Conservation (phyloP, 2,113 vertebrate genomes). For the Mesoclemmys tuberculata region DNA sequence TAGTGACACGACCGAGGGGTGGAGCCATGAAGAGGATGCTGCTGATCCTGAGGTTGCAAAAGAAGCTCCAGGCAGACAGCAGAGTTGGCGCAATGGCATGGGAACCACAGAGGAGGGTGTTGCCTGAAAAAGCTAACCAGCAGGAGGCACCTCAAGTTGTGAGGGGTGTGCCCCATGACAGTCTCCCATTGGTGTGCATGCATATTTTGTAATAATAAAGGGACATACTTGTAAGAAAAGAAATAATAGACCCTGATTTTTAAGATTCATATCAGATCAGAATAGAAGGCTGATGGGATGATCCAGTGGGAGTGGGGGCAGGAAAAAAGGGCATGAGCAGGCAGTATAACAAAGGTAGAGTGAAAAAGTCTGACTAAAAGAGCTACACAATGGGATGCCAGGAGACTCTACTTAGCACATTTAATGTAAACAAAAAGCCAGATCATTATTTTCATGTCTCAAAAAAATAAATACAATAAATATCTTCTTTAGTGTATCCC, state of each 20-base stretch:
- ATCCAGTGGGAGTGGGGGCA: neutral
- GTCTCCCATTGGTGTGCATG: neutral
- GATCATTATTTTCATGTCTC: neutral
- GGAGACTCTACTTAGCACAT: neutral
- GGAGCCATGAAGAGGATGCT: too few relatives aligned
- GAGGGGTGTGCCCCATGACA: too few relatives aligned
- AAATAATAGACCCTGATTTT: slow-evolving; percentile 18
- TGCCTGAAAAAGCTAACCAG: too few relatives aligned
- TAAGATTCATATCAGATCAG: slow-evolving; percentile 32
- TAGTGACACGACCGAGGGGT: too few relatives aligned
- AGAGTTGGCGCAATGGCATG: too few relatives aligned
- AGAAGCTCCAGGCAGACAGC: too few relatives aligned
- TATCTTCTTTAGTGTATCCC: neutral
- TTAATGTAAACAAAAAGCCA: neutral
- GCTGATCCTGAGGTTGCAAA: too few relatives aligned
- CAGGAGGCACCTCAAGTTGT: too few relatives aligned
- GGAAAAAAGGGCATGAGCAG: slow-evolving; percentile 26
- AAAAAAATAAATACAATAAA: slow-evolving; percentile 13
- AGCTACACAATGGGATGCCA: neutral
- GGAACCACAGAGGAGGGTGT: too few relatives aligned
- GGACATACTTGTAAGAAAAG: slow-evolving; percentile 3
- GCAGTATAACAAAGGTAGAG: slow-evolving; percentile 1
- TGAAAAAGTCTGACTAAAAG: slow-evolving; percentile 9
- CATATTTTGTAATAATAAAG: slow-evolving; percentile 52
- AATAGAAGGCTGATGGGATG: slow-evolving; percentile 50